Evolutionary conservation across 2,113 vertebrate genomes (phyloP), one percentile per base, ranked within the genome.

Genomic region (Halichoeres trimaculatus): DNA sequence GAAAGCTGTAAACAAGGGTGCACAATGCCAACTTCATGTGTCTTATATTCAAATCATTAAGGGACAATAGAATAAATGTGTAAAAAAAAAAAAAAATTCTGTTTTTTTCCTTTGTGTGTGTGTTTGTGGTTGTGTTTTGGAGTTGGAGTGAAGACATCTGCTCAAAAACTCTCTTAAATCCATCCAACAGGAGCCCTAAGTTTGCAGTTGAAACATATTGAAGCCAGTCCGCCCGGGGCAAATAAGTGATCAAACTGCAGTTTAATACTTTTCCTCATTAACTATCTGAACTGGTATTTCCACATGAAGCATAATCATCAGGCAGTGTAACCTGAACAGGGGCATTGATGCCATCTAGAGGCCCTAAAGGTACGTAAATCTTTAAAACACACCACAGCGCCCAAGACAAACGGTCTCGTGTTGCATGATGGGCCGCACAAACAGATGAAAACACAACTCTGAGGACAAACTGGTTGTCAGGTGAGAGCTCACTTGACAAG

Each of bases 321-420:
- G 51, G 23, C 60, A 14, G 54, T 1, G 71, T 35, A 72, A 83
- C 66, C 53, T 64, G 81, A 83, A 82, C 69, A 67, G 35, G 61
- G 66, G 24, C 80, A 78, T 36, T 74, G 68, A 74, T 81, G 88
- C 88, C 92, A 90, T 41, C 90, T 91, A 84, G 82, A 90, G 85
- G 83, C 66, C 26, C 38, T 35, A 30, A 2, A 20, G 65, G 62
- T 67, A 48, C 19, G 6, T 13, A 35, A 61, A 74, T 26, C 61
- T 63, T 47, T 48, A 20, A 40, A 50, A 55, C 5, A 65, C 30
- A 35, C n/a, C 0, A 66, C 30, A 24, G 3, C 48, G 53, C 68
- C 52, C 34, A 10, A 58, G 48, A 76, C 13, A 68, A 79, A 62
- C 17, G 66, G 59, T 70, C 52, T 87, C 72, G 55, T 51, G 59